Evolutionary conservation across 2,797 vertebrate genomes (phyloP).

Genomic region (Apogon hyalosoma): DNA sequence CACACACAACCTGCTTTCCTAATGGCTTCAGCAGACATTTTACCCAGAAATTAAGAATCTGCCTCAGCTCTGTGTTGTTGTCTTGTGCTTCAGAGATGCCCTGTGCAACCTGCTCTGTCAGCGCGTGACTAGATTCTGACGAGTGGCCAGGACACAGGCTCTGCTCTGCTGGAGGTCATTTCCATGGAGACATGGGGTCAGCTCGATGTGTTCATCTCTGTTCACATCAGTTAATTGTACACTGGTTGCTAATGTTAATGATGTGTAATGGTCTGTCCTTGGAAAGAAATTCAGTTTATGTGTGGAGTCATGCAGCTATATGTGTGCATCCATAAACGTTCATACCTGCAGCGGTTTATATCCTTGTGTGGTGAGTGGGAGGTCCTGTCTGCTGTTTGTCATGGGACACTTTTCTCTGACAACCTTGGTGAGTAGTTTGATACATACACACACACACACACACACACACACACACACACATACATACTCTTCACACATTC

Average conservation of each 20-base stretch:
- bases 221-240: constrained; percentile 75
- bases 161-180: constrained; percentile 79
- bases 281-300: background rate
- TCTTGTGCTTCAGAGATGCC: constrained; percentile 68
- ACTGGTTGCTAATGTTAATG: constrained; percentile 35
- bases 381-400: constrained; percentile 69
- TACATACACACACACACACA: constrained; percentile 22
- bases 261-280: constrained; percentile 52
- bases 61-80: constrained; percentile 45
- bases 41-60: constrained; percentile 6
- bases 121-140: constrained; percentile 72
- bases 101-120: constrained; percentile 66
- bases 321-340: constrained; percentile 31
- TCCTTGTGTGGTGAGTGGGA: constrained; percentile 52
- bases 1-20: background rate
- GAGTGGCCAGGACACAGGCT: constrained; percentile 75
- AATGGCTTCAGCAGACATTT: background rate
- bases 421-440: constrained; percentile 76
- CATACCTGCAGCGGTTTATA: constrained; percentile 39
- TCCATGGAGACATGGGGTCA: constrained; percentile 80
- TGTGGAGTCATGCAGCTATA: background rate
- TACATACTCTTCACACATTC: constrained; percentile 7
- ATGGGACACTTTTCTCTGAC: constrained; percentile 75
- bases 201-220: constrained; percentile 79
- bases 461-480: constrained; percentile 61